Base-by-base conservation (phyloP, 2,888 invertebrate species). In the Acleris sparsana region DNA sequence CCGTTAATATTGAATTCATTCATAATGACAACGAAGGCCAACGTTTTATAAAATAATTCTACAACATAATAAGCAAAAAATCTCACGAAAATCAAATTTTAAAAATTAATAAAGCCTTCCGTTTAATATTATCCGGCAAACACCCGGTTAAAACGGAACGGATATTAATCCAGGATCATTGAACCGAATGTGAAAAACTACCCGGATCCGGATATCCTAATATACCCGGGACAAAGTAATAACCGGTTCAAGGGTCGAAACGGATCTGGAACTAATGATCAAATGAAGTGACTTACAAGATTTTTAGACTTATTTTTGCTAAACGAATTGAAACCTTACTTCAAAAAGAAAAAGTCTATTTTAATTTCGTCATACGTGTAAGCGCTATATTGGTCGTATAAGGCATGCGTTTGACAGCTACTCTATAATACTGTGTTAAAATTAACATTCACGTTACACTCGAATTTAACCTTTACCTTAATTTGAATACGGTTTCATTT, bases 191-290 rank as follows among this genome's bases (percentile, higher is more conserved):
- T 49, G 48, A 62, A 57, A 66, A 62, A 62, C 60, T 55, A 53
- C 49, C 60, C 59, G 44, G 64, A 61, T 51, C 16, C 46, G 46
- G 46, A 60, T 55, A 20, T 25, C 43, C 29, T 51, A 52, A 51
- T 20, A 61, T 49, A 48, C 46, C 78, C 82, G 76, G 79, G 76
- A 80, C 75, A 77, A 79, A 82, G 77, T 79, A 74, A 75, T 78
- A 80, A 76, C 77, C 75, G 73, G 77, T 75, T 77, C 78, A 78
- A 81, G 76, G 77, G 72, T 70, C 74, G 71, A 73, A 75, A 75
- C 77, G 74, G 73, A 75, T 78, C 78, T 75, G 75, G 79, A 83
- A 84, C 82, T 85, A 84, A 86, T 85, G 85, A 82, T 80, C 79
- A 75, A 71, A 69, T 72, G 72, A 71, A 71, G 62, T 58, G 33